Conservation (phyloP, 2,888 invertebrate species). For the Chironomus tentans region DNA sequence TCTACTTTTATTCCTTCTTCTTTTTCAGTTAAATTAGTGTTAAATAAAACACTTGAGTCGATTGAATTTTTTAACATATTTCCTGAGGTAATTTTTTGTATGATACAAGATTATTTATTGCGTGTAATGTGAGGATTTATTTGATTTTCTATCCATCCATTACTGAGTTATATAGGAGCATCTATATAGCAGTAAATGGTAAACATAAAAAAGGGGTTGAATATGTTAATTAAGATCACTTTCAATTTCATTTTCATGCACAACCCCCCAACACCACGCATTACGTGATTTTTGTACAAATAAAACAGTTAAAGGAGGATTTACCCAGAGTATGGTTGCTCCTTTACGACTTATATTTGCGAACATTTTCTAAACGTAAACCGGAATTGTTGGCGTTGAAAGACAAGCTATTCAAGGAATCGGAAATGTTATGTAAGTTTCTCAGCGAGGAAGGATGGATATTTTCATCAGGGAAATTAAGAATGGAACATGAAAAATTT, state of each 20-base stretch:
- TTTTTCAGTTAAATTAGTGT: constrained; percentile 22
- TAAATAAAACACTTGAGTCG: constrained; percentile 24
- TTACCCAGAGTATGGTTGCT: constrained; percentile 46
- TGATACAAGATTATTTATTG: background rate
- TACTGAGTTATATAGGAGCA: background rate
- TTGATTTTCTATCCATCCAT: background rate
- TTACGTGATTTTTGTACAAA: background rate
- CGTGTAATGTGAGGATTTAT: constrained; percentile 15
- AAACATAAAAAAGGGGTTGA: constrained; percentile 9
- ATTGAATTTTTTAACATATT: constrained; percentile 20
- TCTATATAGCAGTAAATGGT: background rate
- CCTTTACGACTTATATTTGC: constrained; percentile 47
- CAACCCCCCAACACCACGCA: background rate
- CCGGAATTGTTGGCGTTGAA: constrained; percentile 35
- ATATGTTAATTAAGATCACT: constrained; percentile 22
- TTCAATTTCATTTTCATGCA: background rate
- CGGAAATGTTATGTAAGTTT: constrained; percentile 35
- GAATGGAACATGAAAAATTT: constrained; percentile 11
- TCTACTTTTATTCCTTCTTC: background rate
- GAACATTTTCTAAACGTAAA: constrained; percentile 42
- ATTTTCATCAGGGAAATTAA: constrained; percentile 18
- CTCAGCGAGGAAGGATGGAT: background rate
- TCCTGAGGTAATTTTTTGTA: constrained; percentile 23
- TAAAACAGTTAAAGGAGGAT: constrained; percentile 34
- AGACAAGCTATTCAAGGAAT: constrained; percentile 34